Base-by-base conservation (phyloP, 2,797 vertebrate genomes). In the Micrastur ruficollis region DNA sequence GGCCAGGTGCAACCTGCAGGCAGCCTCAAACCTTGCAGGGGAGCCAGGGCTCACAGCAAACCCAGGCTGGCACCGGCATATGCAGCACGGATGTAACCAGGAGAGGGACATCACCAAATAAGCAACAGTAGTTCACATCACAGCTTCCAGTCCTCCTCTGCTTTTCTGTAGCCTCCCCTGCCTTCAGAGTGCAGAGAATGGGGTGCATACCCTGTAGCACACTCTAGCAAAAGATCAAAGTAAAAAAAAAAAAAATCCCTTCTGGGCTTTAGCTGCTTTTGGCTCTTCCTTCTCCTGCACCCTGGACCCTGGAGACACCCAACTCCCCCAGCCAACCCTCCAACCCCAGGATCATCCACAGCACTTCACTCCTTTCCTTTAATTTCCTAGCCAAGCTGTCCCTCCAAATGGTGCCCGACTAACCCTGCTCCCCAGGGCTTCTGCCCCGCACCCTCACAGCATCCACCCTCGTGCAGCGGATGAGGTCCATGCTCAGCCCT, bases 371-470 rank as follows among this genome's bases (percentile, higher is more conserved):
- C 25, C 14, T 74, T 36, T 31, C 22, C 31, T 52, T 67, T 75
- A n/a, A 5, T 38, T 42, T 53, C n/a, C 56, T 14, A 36, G 32
- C 32, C 5, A 23, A 58, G 42, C 27, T 78, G 34, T 53, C 20
- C 16, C 40, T 19, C 29, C 2, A 3, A 2, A 0, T 11, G 42
- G 21, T 50, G 32, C 34, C 32, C 0, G 0, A 31, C 8, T 40
- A 75, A 40, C 12, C 11, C 40, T 65, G 22, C 27, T 75, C 4
- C 47, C 25, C 32, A 72, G 53, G 7, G 8, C 8, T 85, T 44
- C 40, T 82, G 49, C 14, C 82, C 36, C 10, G 8, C 38, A 11
- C 8, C 56, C 36, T 38, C 3, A 1, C 16, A 59, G 59, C 52
- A 31, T 29, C 29, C 8, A 17, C 32, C 27, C 46, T 59, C 3